Conservation (phyloP, 2,888 invertebrate genomes). For the Metellina segmentata region DNA sequence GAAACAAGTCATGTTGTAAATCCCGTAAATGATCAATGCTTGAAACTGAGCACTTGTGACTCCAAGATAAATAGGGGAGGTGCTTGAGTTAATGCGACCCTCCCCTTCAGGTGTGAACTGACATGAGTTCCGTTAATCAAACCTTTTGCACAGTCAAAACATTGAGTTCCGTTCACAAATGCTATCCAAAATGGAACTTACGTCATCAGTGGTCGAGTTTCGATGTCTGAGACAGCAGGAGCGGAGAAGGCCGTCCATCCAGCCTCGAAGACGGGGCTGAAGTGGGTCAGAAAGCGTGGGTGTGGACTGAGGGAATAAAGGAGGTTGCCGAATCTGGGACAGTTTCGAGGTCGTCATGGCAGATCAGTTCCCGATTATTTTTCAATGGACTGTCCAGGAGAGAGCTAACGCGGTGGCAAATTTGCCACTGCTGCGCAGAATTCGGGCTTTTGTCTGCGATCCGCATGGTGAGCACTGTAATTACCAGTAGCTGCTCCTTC, state of each 20-base stretch:
- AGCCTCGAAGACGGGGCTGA: constrained; percentile 4
- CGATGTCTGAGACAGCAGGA: background rate
- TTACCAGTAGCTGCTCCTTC: background rate
- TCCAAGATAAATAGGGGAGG: no score
- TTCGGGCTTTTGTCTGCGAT: constrained; percentile 15
- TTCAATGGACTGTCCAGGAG: constrained; percentile 18
- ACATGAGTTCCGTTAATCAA: no score
- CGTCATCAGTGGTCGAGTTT: background rate
- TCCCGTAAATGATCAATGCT: no score
- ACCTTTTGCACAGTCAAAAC: background rate
- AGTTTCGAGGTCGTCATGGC: constrained; percentile 66
- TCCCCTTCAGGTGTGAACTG: no score
- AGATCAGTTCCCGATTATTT: constrained; percentile 58
- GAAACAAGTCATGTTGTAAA: no score
- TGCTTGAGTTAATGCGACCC: no score
- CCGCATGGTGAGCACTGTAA: constrained; percentile 13
- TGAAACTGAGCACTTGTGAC: no score
- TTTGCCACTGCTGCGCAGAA: background rate
- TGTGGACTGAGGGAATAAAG: constrained; percentile 34
- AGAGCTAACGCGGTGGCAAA: background rate
- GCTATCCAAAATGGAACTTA: background rate
- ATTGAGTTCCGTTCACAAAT: background rate
- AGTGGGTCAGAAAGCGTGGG: constrained; percentile 66
- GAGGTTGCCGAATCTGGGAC: constrained; percentile 69
- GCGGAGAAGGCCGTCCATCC: background rate